Conservation (phyloP, 2,113 vertebrate species). For the Ranitomeya imitator region DNA sequence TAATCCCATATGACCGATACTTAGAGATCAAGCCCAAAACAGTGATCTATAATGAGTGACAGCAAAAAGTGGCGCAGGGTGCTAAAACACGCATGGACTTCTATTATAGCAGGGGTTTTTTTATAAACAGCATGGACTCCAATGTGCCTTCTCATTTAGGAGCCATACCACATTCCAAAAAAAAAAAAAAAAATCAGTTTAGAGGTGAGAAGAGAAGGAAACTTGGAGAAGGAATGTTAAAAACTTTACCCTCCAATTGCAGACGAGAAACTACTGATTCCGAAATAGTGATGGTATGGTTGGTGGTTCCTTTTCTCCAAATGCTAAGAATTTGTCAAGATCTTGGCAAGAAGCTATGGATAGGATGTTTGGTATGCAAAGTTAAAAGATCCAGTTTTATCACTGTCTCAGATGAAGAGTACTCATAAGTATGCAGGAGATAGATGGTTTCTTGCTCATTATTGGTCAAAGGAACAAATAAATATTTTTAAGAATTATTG, state of each 20-base stretch:
- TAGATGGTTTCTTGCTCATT: neutral
- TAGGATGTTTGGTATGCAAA: too few species aligned
- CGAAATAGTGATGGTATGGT: too few species aligned
- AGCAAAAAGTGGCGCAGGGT: too few species aligned
- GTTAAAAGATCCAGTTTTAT: too few species aligned
- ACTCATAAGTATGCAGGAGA: neutral
- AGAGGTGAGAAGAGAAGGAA: slow-evolving; percentile 24
- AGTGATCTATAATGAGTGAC: too few species aligned
- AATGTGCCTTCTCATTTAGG: neutral
- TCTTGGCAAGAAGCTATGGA: too few species aligned
- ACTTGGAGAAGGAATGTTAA: neutral
- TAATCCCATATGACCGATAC: neutral
- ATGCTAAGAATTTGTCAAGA: too few species aligned
- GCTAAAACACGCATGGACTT: too few species aligned
- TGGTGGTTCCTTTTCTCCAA: too few species aligned
- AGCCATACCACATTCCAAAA: neutral
- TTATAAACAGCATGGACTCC: neutral
- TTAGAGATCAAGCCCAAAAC: neutral
- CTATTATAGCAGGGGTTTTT: too few species aligned
- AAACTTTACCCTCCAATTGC: slow-evolving; percentile 11
- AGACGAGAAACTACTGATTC: too few species aligned
- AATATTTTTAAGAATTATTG: neutral
- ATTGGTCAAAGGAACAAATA: neutral
- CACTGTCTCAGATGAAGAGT: neutral
- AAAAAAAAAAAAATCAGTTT: neutral